Percentiles rank a stretch among this genome's conserved stretches.
Evolutionary conservation across 1,140 invertebrate species (phyloP).

Genomic region (Drosophila pallidifrons): DNA sequence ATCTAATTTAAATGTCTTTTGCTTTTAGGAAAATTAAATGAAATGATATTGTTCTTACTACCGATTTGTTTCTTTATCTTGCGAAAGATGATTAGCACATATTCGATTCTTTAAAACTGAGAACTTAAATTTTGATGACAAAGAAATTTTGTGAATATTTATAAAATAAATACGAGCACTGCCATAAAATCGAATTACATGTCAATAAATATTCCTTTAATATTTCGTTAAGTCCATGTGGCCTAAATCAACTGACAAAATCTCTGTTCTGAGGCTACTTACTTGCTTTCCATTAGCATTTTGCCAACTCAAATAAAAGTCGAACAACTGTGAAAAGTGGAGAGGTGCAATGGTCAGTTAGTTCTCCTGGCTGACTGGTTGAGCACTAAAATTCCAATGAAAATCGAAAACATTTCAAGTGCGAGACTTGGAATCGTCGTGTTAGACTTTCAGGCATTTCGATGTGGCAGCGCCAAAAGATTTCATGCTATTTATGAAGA

Average conservation of each 20-base stretch:
- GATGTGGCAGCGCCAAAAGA: slow-evolving; percentile 72
- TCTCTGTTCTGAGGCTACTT: slow-evolving; percentile 1
- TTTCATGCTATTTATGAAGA: slow-evolving; percentile 82
- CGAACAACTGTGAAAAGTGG: slow-evolving; percentile 55
- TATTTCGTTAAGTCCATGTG: background rate
- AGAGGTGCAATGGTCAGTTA: slow-evolving; percentile 22
- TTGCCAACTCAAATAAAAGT: slow-evolving; percentile 59
- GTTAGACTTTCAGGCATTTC: slow-evolving; percentile 83
- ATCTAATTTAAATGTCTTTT: too few species aligned
- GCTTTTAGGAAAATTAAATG: too few species aligned
- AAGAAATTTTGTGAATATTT: too few species aligned
- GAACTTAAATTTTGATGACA: too few species aligned
- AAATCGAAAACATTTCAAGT: slow-evolving; percentile 67
- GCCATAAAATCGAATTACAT: too few species aligned
- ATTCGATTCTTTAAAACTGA: too few species aligned
- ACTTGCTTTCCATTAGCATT: slow-evolving; percentile 37
- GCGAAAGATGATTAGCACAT: too few species aligned
- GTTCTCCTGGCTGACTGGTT: background rate
- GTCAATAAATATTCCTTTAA: background rate
- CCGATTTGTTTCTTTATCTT: too few species aligned
- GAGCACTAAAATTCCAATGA: slow-evolving; percentile 71
- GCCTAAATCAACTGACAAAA: background rate
- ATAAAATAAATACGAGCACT: too few species aligned
- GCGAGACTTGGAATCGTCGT: slow-evolving; percentile 72
- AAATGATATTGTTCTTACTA: too few species aligned